Conservation (phyloP, 2,113 vertebrate species). For the Amphiprion ocellaris region DNA sequence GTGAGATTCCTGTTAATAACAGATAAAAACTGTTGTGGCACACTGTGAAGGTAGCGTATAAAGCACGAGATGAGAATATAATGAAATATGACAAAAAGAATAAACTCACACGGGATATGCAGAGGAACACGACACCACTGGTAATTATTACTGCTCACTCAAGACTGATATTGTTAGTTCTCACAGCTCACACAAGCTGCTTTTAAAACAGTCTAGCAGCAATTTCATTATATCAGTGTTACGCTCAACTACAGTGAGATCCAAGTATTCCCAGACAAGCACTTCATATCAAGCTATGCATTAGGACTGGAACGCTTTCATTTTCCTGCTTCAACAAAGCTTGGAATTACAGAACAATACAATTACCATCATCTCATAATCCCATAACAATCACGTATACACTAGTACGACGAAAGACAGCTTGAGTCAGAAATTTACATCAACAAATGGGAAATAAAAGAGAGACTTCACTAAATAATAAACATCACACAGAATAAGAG, state of each 20-base stretch:
- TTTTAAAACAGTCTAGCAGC: conserved; percentile 31
- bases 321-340: conserved; percentile 61
- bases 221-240: conserved; percentile 43
- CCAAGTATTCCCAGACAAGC: conserved; percentile 57
- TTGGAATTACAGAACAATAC: conserved; percentile 47
- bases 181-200: conserved; percentile 44
- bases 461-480: background rate
- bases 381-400: conserved; percentile 16
- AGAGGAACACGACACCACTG: conserved; percentile 28
- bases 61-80: conserved; percentile 40
- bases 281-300: conserved; percentile 37
- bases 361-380: conserved; percentile 49
- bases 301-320: conserved; percentile 37
- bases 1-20: conserved; percentile 18
- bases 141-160: conserved; percentile 52
- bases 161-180: conserved; percentile 24
- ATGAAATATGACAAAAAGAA: conserved; percentile 35
- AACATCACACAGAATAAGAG: background rate
- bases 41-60: background rate
- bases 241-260: conserved; percentile 24
- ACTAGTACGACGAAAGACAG: background rate
- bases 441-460: background rate
- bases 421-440: background rate
- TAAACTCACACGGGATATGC: conserved; percentile 20
- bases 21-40: conserved; percentile 9